These are phyloP conservation scores for Lutjanus campechanus DNA, from an alignment of 2,797 vertebrate species.

Conservation along the genomic window DNA sequence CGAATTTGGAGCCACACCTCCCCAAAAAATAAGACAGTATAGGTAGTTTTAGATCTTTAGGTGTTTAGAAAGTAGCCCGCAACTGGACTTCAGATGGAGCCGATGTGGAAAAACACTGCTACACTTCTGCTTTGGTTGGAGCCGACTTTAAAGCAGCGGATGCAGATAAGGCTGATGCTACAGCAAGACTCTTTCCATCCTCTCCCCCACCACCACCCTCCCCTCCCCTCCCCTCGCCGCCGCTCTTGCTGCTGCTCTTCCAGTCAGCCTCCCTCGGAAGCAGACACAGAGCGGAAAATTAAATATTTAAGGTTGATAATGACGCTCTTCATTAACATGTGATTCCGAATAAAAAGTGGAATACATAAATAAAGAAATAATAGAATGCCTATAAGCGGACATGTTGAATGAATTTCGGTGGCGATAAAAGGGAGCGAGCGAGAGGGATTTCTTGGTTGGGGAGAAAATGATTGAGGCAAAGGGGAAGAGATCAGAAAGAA, in stretches of 20 bases:
- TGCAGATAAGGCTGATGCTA: constrained; percentile 76
- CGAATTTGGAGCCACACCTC: constrained; percentile 15
- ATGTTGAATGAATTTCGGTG: constrained; percentile 76
- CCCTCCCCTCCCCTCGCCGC: constrained; percentile 1
- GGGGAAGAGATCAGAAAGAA: constrained; percentile 76
- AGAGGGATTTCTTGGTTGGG: constrained; percentile 70
- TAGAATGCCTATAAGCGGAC: constrained; percentile 80
- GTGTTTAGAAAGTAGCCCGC: constrained; percentile 47
- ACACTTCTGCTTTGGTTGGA: constrained; percentile 61
- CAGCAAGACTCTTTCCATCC: constrained; percentile 57
- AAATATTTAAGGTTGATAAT: constrained; percentile 88
- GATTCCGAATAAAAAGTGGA: constrained; percentile 86
- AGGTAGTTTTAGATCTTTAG: constrained; percentile 31
- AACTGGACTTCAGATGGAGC: constrained; percentile 53
- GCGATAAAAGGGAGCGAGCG: constrained; percentile 69
- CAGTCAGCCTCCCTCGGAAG: constrained; percentile 81
- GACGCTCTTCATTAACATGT: constrained; percentile 88
- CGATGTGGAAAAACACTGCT: constrained; percentile 40
- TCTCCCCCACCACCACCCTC: constrained; percentile 16
- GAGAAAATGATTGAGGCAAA: constrained; percentile 77
- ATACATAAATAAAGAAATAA: constrained; percentile 88
- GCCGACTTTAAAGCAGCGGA: constrained; percentile 77
- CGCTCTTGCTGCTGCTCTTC: constrained; percentile 56
- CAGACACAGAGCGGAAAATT: constrained; percentile 86
- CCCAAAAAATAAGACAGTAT: constrained; percentile 18